Evolutionary conservation across 1,140 invertebrate species (phyloP).

Genomic region (Penaeus vannamei): DNA sequence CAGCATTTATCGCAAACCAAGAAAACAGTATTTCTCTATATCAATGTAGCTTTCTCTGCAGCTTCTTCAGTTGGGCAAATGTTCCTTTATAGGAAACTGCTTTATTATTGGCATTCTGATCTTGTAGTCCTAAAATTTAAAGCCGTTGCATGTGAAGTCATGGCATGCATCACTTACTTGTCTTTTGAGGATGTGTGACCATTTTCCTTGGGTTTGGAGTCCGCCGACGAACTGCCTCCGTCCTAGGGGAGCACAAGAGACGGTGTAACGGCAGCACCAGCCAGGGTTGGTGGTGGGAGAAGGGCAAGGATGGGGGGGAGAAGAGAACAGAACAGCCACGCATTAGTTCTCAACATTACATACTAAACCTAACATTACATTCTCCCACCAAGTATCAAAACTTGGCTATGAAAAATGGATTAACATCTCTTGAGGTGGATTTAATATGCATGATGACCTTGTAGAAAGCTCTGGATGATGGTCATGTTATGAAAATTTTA

Average conservation of each 20-base stretch:
- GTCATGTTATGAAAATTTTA: neutral
- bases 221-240: conserved; percentile 31
- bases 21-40: too few species aligned
- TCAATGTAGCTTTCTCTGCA: too few species aligned
- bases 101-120: too few species aligned
- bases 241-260: conserved; percentile 67
- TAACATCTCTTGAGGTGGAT: conserved; percentile 24
- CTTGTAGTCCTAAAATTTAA: too few species aligned
- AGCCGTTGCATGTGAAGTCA: too few species aligned
- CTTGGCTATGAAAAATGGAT: conserved; percentile 33
- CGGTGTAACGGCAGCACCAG: conserved; percentile 67
- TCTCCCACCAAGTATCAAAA: conserved; percentile 64
- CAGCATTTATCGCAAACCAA: too few species aligned
- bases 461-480: conserved; percentile 27
- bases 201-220: conserved; percentile 62
- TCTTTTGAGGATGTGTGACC: conserved; percentile 63
- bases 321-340: conserved; percentile 65
- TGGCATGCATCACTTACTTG: conserved; percentile 32
- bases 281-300: conserved; percentile 65
- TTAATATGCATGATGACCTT: conserved; percentile 21
- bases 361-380: conserved; percentile 14
- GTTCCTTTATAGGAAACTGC: too few species aligned
- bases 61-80: too few species aligned
- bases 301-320: conserved; percentile 52
- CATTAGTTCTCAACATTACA: conserved; percentile 57